These are phyloP conservation scores for Albula goreensis DNA, from an alignment of 2,113 vertebrate genomes.

Conservation along the genomic window DNA sequence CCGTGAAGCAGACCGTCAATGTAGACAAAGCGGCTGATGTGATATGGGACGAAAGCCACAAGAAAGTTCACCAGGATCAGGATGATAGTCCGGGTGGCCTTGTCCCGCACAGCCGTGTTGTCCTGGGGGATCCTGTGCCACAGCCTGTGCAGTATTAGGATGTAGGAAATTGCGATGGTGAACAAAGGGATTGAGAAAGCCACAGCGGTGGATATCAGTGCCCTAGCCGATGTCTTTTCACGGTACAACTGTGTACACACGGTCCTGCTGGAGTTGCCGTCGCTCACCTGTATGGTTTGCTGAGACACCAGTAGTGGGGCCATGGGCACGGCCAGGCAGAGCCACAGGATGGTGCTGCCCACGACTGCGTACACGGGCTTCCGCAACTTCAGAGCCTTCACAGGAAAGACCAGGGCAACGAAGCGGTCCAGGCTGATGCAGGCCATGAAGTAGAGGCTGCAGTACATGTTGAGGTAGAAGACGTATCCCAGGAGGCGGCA, in stretches of 20 bases:
- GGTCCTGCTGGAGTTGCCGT: conserved; percentile 37
- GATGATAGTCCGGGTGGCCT: conserved; percentile 64
- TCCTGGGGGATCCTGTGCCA: conserved; percentile 43
- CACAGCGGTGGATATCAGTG: conserved; percentile 58
- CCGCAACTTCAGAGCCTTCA: conserved; percentile 50
- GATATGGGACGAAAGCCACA: conserved; percentile 70
- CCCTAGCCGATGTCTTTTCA: conserved; percentile 49
- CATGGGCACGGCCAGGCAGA: conserved; percentile 47
- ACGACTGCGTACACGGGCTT: conserved; percentile 53
- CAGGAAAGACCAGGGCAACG: conserved; percentile 59
- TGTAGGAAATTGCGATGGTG: conserved; percentile 55
- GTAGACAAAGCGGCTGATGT: conserved; percentile 63
- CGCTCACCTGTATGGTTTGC: neutral
- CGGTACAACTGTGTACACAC: conserved; percentile 64
- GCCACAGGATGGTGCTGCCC: conserved; percentile 57
- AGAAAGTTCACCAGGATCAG: conserved; percentile 64
- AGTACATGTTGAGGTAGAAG: conserved; percentile 73
- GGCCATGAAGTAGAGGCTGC: conserved; percentile 69
- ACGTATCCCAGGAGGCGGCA: conserved; percentile 68
- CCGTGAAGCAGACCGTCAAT: conserved; percentile 34
- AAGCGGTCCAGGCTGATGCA: conserved; percentile 69
- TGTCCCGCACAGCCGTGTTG: conserved; percentile 40
- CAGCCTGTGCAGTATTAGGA: conserved; percentile 62
- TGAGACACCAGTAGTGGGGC: conserved; percentile 54
- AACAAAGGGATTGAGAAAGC: conserved; percentile 61